Evolutionary conservation across 1,140 invertebrate species (phyloP).

Genomic region (Drosophila nasuta): DNA sequence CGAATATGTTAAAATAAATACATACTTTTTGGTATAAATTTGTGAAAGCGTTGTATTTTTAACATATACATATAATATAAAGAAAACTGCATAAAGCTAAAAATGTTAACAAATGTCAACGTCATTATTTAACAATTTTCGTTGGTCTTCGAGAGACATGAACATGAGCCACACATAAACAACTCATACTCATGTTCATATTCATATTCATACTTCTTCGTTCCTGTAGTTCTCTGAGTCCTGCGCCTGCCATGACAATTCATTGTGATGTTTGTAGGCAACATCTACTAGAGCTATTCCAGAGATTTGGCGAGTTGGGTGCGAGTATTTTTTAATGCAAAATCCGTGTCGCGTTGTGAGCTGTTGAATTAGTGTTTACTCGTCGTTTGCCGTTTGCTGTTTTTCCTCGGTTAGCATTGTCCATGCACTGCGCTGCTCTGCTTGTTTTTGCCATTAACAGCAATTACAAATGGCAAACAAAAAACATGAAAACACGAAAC

Average conservation of each 20-base stretch:
- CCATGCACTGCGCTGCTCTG: slow-evolving; percentile 22
- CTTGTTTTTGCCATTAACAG: slow-evolving; percentile 73
- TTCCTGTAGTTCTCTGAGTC: slow-evolving; percentile 4
- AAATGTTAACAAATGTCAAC: slow-evolving; percentile 58
- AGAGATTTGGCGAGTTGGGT: slow-evolving; percentile 15
- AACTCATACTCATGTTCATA: slow-evolving; percentile 10
- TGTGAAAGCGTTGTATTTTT: too few relatives aligned
- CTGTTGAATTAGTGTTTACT: not conserved
- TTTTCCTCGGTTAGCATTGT: slow-evolving; percentile 28
- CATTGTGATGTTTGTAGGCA: not conserved
- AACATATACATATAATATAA: not conserved
- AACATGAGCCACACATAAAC: slow-evolving; percentile 41
- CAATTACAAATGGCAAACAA: slow-evolving; percentile 74
- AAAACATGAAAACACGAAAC: slow-evolving; percentile 19
- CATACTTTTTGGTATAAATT: too few relatives aligned
- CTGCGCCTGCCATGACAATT: not conserved
- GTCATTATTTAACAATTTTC: slow-evolving; percentile 70
- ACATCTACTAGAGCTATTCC: not conserved
- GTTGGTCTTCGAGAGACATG: slow-evolving; percentile 50
- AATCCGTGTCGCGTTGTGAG: slow-evolving; percentile 60
- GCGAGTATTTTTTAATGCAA: slow-evolving; percentile 69
- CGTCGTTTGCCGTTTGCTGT: slow-evolving; percentile 2
- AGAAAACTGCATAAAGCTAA: not conserved
- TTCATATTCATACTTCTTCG: slow-evolving; percentile 11
- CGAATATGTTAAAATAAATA: too few relatives aligned